phyloP scores from a whole-genome alignment of 1,140 invertebrate genomes.

The Ips typographus region DNA sequence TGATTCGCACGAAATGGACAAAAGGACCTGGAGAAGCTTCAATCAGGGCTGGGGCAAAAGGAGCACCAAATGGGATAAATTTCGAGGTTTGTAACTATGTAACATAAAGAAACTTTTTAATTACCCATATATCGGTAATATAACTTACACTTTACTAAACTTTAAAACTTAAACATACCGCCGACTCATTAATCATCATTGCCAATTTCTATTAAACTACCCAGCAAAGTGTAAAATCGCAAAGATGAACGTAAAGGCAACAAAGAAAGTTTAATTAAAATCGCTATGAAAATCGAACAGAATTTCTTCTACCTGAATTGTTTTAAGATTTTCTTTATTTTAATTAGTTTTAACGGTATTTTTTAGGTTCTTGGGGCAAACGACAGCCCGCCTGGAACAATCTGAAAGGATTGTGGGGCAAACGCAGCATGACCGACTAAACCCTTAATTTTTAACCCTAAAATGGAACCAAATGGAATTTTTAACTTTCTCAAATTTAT shows the following conservation, averaged over 20 bases:
- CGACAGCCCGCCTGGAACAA: conserved; percentile 73
- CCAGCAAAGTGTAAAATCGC: conserved; percentile 12
- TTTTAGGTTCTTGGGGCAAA: conserved; percentile 65
- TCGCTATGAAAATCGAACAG: not conserved
- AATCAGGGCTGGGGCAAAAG: conserved; percentile 65
- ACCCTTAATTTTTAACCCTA: not conserved
- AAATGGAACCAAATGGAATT: not conserved
- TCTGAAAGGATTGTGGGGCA: conserved; percentile 72
- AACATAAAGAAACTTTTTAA: too few species aligned
- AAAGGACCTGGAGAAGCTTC: conserved; percentile 64
- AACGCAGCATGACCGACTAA: conserved; percentile 51
- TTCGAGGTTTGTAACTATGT: conserved; percentile 54
- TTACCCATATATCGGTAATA: too few species aligned
- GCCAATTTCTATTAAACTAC: conserved; percentile 1
- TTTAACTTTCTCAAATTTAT: conserved; percentile 1
- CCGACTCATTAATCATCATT: too few species aligned
- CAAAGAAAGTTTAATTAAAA: conserved; percentile 16
- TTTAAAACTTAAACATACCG: too few species aligned
- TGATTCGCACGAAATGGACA: conserved; percentile 52
- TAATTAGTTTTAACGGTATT: conserved; percentile 15
- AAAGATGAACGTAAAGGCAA: not conserved
- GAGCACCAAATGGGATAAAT: conserved; percentile 61
- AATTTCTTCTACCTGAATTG: too few species aligned
- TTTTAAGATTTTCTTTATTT: not conserved
- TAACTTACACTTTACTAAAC: too few species aligned